phyloP scores from a whole-genome alignment of 1,140 invertebrate genomes.

The Drosophila santomea region DNA sequence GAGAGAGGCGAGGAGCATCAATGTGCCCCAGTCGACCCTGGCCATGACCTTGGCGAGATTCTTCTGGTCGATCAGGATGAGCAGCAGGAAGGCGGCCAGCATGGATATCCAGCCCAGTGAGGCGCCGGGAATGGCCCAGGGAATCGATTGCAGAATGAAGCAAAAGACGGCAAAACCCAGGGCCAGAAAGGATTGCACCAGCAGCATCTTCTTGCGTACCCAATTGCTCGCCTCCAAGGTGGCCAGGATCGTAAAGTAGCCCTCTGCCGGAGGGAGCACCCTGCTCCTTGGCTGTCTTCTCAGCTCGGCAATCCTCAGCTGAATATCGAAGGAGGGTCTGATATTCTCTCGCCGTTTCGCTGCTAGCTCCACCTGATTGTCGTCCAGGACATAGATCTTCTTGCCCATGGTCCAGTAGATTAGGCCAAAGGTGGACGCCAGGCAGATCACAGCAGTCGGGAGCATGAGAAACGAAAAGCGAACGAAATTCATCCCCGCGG shows the following conservation, averaged over 20 bases:
- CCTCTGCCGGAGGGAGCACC: conserved; percentile 87
- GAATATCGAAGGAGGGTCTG: conserved; percentile 89
- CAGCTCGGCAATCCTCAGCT: conserved; percentile 86
- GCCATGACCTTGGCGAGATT: conserved; percentile 89
- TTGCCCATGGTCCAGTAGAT: conserved; percentile 89
- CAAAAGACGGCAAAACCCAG: background rate
- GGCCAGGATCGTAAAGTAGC: conserved; percentile 72
- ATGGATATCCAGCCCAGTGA: conserved; percentile 73
- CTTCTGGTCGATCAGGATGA: conserved; percentile 87
- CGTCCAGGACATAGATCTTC: conserved; percentile 87
- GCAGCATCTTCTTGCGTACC: background rate
- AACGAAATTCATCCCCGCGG: conserved; percentile 89
- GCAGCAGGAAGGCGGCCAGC: conserved; percentile 88
- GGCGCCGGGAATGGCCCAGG: background rate
- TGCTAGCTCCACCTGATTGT: conserved; percentile 90
- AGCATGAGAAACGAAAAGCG: conserved; percentile 91
- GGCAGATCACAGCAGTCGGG: conserved; percentile 88
- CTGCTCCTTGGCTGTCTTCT: background rate
- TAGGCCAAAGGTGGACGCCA: conserved; percentile 88
- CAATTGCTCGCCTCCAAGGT: conserved; percentile 44
- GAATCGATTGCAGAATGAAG: background rate
- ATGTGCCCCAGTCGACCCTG: conserved; percentile 91
- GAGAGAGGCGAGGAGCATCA: conserved; percentile 91
- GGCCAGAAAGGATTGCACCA: background rate
- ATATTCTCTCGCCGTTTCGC: conserved; percentile 89